Evolutionary conservation across 35 echinoderm and acorn worm genomes (phyloP).

Genomic region (Lytechinus pictus): DNA sequence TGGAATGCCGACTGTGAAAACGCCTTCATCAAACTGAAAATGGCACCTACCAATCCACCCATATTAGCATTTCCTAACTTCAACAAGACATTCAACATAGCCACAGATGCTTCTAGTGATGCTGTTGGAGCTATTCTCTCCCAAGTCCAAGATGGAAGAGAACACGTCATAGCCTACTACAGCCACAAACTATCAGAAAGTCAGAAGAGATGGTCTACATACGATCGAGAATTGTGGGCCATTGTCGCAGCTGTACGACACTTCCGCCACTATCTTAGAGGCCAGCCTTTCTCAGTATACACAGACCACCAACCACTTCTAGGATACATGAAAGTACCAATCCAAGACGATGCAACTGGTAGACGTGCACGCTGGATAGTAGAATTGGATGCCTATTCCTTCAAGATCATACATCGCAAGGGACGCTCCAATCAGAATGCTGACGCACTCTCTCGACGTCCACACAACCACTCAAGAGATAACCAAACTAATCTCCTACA

Average conservation of each 20-base stretch:
- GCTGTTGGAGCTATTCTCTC: conserved; percentile 74
- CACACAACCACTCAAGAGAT: not conserved
- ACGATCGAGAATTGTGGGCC: conserved; percentile 68
- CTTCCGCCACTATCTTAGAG: conserved; percentile 71
- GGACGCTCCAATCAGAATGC: conserved; percentile 43
- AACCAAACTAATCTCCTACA: not conserved
- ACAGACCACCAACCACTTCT: conserved; percentile 69
- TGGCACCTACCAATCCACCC: conserved; percentile 57
- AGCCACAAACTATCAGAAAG: conserved; percentile 56
- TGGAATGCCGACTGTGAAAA: conserved; percentile 45
- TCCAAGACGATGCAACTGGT: conserved; percentile 51
- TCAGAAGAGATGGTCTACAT: conserved; percentile 61
- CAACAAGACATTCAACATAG: conserved; percentile 50
- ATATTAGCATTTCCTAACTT: conserved; percentile 72
- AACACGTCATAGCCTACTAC: conserved; percentile 68
- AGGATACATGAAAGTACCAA: conserved; percentile 19
- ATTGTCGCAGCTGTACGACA: conserved; percentile 73
- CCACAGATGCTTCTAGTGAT: conserved; percentile 59
- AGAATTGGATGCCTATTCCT: conserved; percentile 52
- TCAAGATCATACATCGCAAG: conserved; percentile 53
- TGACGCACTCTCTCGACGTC: conserved; percentile 15
- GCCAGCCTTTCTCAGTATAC: conserved; percentile 49
- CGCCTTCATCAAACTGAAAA: conserved; percentile 50
- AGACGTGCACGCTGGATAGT: conserved; percentile 55
- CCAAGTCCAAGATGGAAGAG: conserved; percentile 70